Conservation (phyloP, 2,888 invertebrate species). For the Drosophila pseudotalamancana region DNA sequence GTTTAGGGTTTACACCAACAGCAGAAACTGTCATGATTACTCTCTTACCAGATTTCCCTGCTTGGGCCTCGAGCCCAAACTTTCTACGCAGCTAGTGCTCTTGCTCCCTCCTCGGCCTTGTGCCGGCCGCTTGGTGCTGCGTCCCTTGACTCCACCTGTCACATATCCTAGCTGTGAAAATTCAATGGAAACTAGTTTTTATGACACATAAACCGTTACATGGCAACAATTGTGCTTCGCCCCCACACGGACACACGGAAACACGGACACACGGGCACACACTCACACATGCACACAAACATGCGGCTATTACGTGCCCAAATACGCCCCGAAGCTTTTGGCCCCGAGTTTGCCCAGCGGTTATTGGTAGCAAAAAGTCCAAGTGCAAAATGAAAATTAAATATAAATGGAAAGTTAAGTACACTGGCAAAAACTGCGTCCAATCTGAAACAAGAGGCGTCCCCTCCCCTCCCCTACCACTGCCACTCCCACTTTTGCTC, state of each 20-base stretch:
- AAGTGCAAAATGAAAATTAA: constrained; percentile 79
- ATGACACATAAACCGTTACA: constrained; percentile 73
- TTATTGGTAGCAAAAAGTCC: constrained; percentile 65
- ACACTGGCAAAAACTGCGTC: constrained; percentile 34
- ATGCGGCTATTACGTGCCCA: constrained; percentile 46
- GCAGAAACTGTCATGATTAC: constrained; percentile 47
- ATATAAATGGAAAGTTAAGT: constrained; percentile 78
- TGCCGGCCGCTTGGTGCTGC: background rate
- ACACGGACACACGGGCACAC: constrained; percentile 1
- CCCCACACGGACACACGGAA: constrained; percentile 13
- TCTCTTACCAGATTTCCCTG: constrained; percentile 16
- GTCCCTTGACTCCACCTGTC: constrained; percentile 33
- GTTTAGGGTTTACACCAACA: constrained; percentile 43
- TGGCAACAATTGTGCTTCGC: constrained; percentile 55
- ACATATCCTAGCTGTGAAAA: constrained; percentile 37
- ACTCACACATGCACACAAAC: background rate
- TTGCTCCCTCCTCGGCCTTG: background rate
- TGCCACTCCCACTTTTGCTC: background rate
- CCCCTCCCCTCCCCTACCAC: background rate
- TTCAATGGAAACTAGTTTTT: constrained; percentile 75
- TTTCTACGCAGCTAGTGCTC: constrained; percentile 9
- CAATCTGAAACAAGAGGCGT: constrained; percentile 2
- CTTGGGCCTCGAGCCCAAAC: constrained; percentile 1
- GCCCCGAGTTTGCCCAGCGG: constrained; percentile 54
- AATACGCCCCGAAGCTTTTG: constrained; percentile 57